Conservation (phyloP, 1,140 invertebrate species). For the Ridgeia piscesae region DNA sequence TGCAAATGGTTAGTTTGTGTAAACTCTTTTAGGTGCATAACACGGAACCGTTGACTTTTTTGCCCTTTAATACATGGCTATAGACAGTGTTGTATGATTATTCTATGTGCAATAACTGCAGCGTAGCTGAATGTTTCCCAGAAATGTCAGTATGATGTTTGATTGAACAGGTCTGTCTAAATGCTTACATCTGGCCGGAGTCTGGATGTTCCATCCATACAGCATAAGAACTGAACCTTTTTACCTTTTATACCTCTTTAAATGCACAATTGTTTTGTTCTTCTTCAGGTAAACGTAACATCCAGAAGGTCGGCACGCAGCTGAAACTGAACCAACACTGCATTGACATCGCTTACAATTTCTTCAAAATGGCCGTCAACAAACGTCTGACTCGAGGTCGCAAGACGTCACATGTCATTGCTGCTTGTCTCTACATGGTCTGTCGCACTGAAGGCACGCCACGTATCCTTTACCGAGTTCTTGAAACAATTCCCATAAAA, state of each 20-base stretch:
- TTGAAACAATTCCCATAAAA: background rate
- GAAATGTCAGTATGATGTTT: too few species aligned
- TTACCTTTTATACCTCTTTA: conserved; percentile 11
- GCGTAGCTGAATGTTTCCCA: too few species aligned
- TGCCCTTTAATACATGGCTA: too few species aligned
- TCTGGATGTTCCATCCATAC: too few species aligned
- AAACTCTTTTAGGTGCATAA: too few species aligned
- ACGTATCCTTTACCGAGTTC: conserved; percentile 74
- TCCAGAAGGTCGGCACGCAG: conserved; percentile 54
- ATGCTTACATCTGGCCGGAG: too few species aligned
- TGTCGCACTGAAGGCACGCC: conserved; percentile 91
- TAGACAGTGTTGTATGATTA: too few species aligned
- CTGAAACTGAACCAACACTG: conserved; percentile 81
- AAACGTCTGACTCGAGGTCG: conserved; percentile 80
- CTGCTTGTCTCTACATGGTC: conserved; percentile 96
- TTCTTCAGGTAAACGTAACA: conserved; percentile 47
- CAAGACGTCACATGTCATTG: conserved; percentile 87
- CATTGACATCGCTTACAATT: conserved; percentile 90
- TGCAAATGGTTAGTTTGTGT: too few species aligned
- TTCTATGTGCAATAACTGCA: too few species aligned
- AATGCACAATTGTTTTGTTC: conserved; percentile 17
- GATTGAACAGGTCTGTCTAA: too few species aligned
- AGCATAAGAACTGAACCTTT: too few species aligned
- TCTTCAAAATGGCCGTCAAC: conserved; percentile 93
- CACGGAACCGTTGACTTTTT: too few species aligned